Conservation (phyloP, 1,140 invertebrate genomes). For the Leguminivora glycinivorella region DNA sequence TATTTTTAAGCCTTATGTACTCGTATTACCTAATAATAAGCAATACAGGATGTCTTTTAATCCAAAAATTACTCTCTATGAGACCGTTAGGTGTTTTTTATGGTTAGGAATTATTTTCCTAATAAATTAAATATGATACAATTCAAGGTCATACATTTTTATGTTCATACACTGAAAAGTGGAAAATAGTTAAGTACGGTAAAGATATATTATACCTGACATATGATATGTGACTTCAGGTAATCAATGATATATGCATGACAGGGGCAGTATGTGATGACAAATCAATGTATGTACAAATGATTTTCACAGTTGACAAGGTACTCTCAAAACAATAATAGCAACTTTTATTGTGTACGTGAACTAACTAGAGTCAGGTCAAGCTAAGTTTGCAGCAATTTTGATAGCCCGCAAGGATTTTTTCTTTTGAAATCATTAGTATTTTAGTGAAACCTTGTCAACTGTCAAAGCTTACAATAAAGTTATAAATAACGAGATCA, state of each 20-base stretch:
- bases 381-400: too few species aligned
- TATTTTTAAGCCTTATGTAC: not conserved
- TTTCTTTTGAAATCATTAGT: too few species aligned
- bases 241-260: conserved; percentile 27
- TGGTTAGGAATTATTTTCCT: not conserved
- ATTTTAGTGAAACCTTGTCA: not conserved
- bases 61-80: not conserved
- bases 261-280: conserved; percentile 18
- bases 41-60: not conserved
- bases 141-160: not conserved
- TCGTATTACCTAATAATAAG: not conserved
- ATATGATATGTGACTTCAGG: conserved; percentile 27
- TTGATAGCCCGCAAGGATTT: too few species aligned
- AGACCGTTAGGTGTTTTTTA: not conserved
- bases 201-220: conserved; percentile 15
- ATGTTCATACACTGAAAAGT: not conserved
- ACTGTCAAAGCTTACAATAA: not conserved
- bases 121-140: not conserved
- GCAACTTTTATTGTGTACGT: too few species aligned
- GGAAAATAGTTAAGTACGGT: not conserved
- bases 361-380: too few species aligned
- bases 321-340: not conserved
- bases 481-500: conserved; percentile 27
- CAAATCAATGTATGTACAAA: conserved; percentile 8
- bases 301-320: not conserved